Evolutionary conservation across 2,797 vertebrate species (phyloP).

Genomic region (Sebastes elongatus): DNA sequence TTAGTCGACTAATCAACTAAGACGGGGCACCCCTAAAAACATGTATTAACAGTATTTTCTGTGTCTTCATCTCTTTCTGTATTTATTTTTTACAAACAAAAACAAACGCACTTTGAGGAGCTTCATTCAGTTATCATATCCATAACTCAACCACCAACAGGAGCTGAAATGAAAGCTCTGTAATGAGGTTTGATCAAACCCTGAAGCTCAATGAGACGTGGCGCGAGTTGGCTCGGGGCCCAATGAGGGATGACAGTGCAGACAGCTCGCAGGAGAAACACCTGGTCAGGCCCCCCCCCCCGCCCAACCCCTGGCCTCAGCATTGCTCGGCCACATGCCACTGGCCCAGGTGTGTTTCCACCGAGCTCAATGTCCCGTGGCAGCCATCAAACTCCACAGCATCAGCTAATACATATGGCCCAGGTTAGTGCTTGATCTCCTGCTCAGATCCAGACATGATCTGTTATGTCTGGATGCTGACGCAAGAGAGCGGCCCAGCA

Average conservation of each 20-base stretch:
- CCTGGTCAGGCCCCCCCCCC: slow-evolving; percentile 39
- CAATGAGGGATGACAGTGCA: slow-evolving; percentile 53
- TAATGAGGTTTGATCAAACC: slow-evolving; percentile 69
- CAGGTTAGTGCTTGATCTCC: slow-evolving; percentile 38
- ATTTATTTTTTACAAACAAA: not conserved
- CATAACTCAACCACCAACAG: slow-evolving; percentile 19
- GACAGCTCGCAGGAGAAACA: slow-evolving; percentile 63
- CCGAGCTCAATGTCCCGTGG: slow-evolving; percentile 34
- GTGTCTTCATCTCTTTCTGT: not conserved
- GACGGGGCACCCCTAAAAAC: not conserved
- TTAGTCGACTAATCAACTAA: no score
- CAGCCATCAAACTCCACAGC: slow-evolving; percentile 42
- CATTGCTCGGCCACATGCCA: slow-evolving; percentile 46
- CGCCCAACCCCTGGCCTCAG: not conserved
- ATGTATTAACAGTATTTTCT: not conserved
- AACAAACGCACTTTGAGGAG: not conserved
- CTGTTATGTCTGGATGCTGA: slow-evolving; percentile 40
- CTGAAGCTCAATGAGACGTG: slow-evolving; percentile 51
- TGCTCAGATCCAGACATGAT: slow-evolving; percentile 23
- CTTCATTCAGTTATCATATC: slow-evolving; percentile 9
- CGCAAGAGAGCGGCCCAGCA: not conserved
- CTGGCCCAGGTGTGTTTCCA: slow-evolving; percentile 68
- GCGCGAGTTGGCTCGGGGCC: slow-evolving; percentile 31
- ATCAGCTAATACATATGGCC: slow-evolving; percentile 43
- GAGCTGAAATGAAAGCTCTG: slow-evolving; percentile 31